Evolutionary conservation across 2,797 vertebrate species (phyloP), one percentile per base, ranked within the genome.

Genomic region (Phalloptychus januarius): DNA sequence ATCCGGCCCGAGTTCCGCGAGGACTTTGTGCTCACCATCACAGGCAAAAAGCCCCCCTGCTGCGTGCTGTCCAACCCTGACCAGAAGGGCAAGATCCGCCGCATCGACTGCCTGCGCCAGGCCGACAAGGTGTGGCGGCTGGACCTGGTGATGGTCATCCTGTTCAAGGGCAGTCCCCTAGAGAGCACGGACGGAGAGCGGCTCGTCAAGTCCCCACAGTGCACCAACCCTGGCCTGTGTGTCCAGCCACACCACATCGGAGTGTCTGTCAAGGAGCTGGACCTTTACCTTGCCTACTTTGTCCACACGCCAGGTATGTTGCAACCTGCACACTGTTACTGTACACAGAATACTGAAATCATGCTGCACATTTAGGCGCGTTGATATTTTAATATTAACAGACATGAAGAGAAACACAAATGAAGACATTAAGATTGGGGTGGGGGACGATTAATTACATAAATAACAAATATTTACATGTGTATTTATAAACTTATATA

Each of bases 81-180:
- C 95, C 97, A 98, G 96, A 98, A 98, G 93, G 97, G 97, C 94
- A 98, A 98, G 95, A 98, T 98, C 93, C 96, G 97, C 73, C 96
- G 97, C 90, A 98, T 98, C 94, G 97, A 98, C 95, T 98, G 97
- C 95, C 96, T 98, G 89, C 96, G 97, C 87, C 97, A 98, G 95
- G 97, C 97, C 45, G 97, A 98, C 96, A 98, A 98, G 94, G 97
- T 98, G 94, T 98, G 97, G 97, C 95, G 97, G 86, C 96, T 98
- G 95, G 97, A 98, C 96, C 97, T 98, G 94, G 97, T 98, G 91
- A 98, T 98, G 97, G 97, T 98, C 94, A 98, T 98, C 95, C 95
- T 98, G 95, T 98, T 98, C 96, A 98, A 98, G 94, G 97, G 97
- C 93, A 97, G 97, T 93, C 97, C 97, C 86, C 95, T 98, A 92